A percentile compares a stretch with the other conserved stretches of the same genome.
phyloP scores from a whole-genome alignment of 2,888 invertebrate genomes.

The Acleris holmiana region DNA sequence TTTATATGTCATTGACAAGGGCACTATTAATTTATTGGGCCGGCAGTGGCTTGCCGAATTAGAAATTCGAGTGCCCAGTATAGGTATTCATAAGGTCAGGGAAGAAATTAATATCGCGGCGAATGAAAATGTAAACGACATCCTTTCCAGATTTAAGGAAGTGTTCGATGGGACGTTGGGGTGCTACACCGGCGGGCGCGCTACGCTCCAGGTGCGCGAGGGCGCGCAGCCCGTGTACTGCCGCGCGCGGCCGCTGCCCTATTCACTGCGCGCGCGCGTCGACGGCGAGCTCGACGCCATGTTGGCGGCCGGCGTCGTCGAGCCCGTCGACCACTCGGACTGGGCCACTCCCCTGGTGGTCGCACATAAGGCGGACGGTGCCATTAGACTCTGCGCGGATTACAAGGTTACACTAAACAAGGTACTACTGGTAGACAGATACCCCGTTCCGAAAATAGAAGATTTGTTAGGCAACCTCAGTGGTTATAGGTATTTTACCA shows the following conservation, averaged over 20 bases:
- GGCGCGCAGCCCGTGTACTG: background rate
- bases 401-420: slow-evolving; percentile 20
- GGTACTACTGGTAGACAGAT: slow-evolving; percentile 7
- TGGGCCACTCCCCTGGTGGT: too few relatives aligned
- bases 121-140: too few relatives aligned
- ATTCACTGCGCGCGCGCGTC: slow-evolving; percentile 8
- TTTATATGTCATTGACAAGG: slow-evolving; percentile 35
- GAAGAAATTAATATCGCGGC: too few relatives aligned
- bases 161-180: background rate
- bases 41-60: slow-evolving; percentile 37
- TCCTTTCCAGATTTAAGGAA: background rate
- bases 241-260: slow-evolving; percentile 17
- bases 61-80: slow-evolving; percentile 1
- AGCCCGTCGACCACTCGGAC: slow-evolving; percentile 19
- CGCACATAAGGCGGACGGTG: background rate
- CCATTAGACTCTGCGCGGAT: slow-evolving; percentile 23
- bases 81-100: too few relatives aligned
- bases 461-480: slow-evolving; percentile 14
- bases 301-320: slow-evolving; percentile 14
- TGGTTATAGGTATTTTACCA: too few relatives aligned
- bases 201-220: background rate
- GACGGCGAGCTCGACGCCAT: slow-evolving; percentile 13
- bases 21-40: slow-evolving; percentile 32
- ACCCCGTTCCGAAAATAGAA: slow-evolving; percentile 20
- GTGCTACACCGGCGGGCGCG: background rate